These are phyloP conservation scores for Notiomystis cincta DNA, from an alignment of 2,113 vertebrate genomes.

Conservation along the genomic window DNA sequence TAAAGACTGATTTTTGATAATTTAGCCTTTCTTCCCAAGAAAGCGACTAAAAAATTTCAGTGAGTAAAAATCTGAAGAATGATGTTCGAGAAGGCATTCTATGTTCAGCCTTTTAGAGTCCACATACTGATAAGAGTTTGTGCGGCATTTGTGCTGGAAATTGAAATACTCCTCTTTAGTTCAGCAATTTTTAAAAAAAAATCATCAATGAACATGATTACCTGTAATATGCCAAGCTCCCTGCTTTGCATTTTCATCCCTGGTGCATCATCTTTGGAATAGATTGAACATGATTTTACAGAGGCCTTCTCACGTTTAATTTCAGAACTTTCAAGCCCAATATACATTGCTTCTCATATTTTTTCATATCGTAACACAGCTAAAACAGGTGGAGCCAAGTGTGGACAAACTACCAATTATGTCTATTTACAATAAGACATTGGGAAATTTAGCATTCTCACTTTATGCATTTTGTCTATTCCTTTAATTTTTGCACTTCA, in stretches of 20 bases:
- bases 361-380: not conserved
- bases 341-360: not conserved
- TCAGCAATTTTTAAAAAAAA: not conserved
- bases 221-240: not conserved
- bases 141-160: not conserved
- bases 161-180: not conserved
- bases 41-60: not conserved
- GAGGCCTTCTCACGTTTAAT: not conserved
- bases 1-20: not conserved
- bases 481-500: not conserved
- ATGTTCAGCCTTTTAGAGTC: not conserved
- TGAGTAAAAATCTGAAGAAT: not conserved
- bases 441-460: not conserved
- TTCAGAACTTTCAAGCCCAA: not conserved
- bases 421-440: not conserved
- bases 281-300: not conserved
- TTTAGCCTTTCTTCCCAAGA: not conserved
- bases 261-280: not conserved
- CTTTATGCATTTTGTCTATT: not conserved
- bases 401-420: not conserved
- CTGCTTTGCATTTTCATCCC: not conserved
- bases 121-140: not conserved
- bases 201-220: not conserved
- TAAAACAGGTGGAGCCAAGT: not conserved
- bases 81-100: not conserved